Percentiles rank a stretch among this genome's conserved stretches.
These are phyloP conservation scores for Electrona antarctica DNA, from an alignment of 2,113 vertebrate genomes.

Conservation along the genomic window DNA sequence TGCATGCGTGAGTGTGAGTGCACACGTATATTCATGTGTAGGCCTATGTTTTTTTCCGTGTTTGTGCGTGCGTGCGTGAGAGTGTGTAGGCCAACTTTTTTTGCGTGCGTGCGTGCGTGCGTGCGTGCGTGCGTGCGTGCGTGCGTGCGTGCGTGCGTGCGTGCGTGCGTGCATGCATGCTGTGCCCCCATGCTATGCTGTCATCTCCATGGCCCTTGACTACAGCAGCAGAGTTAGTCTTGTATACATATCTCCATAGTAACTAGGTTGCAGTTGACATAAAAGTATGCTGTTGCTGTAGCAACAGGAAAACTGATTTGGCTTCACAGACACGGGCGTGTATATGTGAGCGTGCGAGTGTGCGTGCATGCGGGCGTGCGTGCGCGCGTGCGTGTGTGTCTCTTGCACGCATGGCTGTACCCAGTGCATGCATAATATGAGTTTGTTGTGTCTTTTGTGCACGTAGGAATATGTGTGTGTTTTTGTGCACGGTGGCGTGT, in stretches of 20 bases:
- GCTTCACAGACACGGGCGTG: slow-evolving; percentile 71
- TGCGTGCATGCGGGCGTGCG: slow-evolving; percentile 3
- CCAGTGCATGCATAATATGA: background rate
- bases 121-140: slow-evolving; percentile 35
- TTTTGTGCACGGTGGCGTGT: slow-evolving; percentile 35
- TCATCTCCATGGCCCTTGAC: slow-evolving; percentile 89
- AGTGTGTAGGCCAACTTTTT: no score
- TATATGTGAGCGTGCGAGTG: slow-evolving; percentile 32
- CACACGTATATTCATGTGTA: background rate
- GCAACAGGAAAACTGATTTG: slow-evolving; percentile 94
- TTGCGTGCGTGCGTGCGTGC: slow-evolving; percentile 27
- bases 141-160: slow-evolving; percentile 21
- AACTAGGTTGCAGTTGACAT: slow-evolving; percentile 93
- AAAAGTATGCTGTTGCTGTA: slow-evolving; percentile 96
- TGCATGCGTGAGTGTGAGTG: slow-evolving; percentile 32
- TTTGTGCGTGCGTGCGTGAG: slow-evolving; percentile 40
- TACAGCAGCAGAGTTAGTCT: slow-evolving; percentile 88
- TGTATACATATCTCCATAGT: slow-evolving; percentile 94
- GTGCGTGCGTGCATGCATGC: slow-evolving; percentile 40
- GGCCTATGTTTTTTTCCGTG: background rate
- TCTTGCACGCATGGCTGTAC: background rate
- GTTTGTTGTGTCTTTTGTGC: background rate
- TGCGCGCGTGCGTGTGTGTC: background rate
- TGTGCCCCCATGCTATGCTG: slow-evolving; percentile 78
- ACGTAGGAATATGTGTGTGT: background rate